phyloP scores from a whole-genome alignment of 2,797 vertebrate genomes.

The Amazona finschi region DNA sequence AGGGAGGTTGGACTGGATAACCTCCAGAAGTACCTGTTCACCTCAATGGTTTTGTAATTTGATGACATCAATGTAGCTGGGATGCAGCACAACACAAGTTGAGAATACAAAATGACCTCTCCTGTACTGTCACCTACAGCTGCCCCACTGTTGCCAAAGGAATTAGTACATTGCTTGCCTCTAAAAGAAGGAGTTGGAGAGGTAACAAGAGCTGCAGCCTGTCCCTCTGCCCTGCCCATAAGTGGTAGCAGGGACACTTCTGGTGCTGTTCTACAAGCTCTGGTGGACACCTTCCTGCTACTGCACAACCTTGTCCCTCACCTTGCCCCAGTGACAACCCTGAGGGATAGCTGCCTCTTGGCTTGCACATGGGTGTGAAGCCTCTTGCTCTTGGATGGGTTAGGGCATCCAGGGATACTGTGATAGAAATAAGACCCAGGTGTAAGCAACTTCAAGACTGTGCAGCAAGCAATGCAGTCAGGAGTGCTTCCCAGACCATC shows the following conservation, averaged over 20 bases:
- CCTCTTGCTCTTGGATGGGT: background rate
- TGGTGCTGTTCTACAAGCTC: background rate
- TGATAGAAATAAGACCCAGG: background rate
- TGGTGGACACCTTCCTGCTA: background rate
- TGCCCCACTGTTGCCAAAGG: rapidly evolving
- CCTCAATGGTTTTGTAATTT: background rate
- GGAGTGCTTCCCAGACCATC: rapidly evolving
- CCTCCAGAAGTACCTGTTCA: background rate
- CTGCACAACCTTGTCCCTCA: background rate
- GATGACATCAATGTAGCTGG: background rate
- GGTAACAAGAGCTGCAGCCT: background rate
- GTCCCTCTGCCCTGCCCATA: background rate
- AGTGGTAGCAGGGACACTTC: background rate
- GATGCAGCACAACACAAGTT: background rate
- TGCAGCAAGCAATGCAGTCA: background rate
- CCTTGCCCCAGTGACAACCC: rapidly evolving
- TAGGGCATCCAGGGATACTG: background rate
- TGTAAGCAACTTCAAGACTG: rapidly evolving
- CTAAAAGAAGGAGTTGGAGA: background rate
- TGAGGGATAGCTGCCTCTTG: background rate
- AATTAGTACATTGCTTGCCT: rapidly evolving
- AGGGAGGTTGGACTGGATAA: background rate
- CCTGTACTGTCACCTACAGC: background rate
- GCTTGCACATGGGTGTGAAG: rapidly evolving
- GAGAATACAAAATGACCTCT: background rate